Evolutionary conservation across 2,113 vertebrate species (phyloP).

Genomic region (Solea senegalensis): DNA sequence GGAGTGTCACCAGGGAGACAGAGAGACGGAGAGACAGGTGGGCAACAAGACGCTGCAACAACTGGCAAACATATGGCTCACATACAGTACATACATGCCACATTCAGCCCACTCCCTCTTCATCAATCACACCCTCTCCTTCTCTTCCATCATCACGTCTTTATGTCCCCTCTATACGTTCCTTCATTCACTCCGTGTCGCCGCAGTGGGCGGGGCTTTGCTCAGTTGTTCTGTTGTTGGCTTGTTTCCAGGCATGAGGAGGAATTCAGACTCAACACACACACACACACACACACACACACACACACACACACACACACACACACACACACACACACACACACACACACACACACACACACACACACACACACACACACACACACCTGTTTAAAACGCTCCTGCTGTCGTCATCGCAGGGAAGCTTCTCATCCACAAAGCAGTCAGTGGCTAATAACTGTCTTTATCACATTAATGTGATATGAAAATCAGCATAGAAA

Average conservation of each 20-base stretch:
- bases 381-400: conserved; percentile 39
- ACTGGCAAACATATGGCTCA: conserved; percentile 42
- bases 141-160: conserved; percentile 2
- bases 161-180: not conserved
- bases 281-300: too few relatives aligned
- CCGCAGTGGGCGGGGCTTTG: not conserved
- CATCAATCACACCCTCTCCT: conserved; percentile 38
- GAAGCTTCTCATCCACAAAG: conserved; percentile 24
- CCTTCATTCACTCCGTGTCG: not conserved
- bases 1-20: too few relatives aligned
- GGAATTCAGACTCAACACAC: conserved; percentile 4
- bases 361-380: conserved; percentile 13
- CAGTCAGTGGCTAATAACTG: not conserved
- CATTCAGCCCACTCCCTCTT: conserved; percentile 34
- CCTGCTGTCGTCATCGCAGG: not conserved
- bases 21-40: conserved; percentile 53
- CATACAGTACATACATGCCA: not conserved
- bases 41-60: conserved; percentile 30
- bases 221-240: conserved; percentile 45
- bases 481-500: too few relatives aligned
- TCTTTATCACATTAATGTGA: not conserved
- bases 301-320: conserved; percentile 21
- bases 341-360: conserved; percentile 12
- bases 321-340: conserved; percentile 22
- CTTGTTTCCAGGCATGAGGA: conserved; percentile 29